phyloP scores from a whole-genome alignment of 1,140 invertebrate genomes.

The Hydropsyche tenuis region DNA sequence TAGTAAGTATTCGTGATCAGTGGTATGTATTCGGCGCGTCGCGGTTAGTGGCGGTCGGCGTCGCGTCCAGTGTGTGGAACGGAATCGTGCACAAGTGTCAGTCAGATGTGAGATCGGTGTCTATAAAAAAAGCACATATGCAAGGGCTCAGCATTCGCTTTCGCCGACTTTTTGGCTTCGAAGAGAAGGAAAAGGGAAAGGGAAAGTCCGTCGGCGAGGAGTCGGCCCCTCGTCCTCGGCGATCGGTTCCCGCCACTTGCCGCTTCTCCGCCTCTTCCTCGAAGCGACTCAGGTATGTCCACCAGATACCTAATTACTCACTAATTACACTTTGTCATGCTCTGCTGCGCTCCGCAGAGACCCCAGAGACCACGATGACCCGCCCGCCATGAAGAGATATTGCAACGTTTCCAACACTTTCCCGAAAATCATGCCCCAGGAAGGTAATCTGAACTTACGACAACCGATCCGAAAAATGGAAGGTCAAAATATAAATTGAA shows the following conservation, averaged over 20 bases:
- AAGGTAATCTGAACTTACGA: conserved; percentile 24
- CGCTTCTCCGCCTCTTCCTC: background rate
- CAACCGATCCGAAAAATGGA: background rate
- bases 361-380: conserved; percentile 39
- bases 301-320: background rate
- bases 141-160: background rate
- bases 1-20: no score
- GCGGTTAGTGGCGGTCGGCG: background rate
- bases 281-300: conserved; percentile 24
- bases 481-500: no score
- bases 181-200: background rate
- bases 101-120: no score
- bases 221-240: background rate
- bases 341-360: conserved; percentile 31
- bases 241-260: background rate
- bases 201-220: background rate
- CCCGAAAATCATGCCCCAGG: conserved; percentile 47
- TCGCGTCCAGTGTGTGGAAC: no score
- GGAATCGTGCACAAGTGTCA: no score
- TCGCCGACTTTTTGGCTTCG: background rate
- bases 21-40: background rate
- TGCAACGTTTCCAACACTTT: conserved; percentile 43
- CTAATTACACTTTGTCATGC: background rate
- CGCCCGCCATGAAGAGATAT: conserved; percentile 48
- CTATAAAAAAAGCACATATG: no score